phyloP scores from a whole-genome alignment of 2,797 vertebrate species.

The Eleutherodactylus coqui region DNA sequence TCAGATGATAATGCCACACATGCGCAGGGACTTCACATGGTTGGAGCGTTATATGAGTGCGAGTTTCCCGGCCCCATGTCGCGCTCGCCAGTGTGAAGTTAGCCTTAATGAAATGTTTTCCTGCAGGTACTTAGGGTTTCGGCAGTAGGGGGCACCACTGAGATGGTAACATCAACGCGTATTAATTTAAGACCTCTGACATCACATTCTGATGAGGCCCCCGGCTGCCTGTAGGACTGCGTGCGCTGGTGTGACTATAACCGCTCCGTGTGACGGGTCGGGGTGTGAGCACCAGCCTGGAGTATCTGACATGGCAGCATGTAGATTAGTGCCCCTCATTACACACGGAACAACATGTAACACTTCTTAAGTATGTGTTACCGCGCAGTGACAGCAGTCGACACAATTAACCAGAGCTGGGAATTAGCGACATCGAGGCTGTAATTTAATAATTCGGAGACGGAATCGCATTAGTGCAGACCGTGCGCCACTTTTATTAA shows the following conservation, averaged over 20 bases:
- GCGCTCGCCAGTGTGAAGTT: too few species aligned
- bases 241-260: too few species aligned
- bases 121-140: slow-evolving; percentile 1
- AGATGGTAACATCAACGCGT: background rate
- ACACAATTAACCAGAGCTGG: background rate
- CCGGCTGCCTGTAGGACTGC: background rate
- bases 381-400: background rate
- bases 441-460: background rate
- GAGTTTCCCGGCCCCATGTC: too few species aligned
- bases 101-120: too few species aligned
- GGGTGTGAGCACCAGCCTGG: background rate
- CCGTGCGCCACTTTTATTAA: background rate
- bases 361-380: background rate
- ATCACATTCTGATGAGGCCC: background rate
- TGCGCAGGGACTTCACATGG: too few species aligned
- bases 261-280: background rate
- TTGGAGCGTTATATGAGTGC: too few species aligned
- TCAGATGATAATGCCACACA: too few species aligned
- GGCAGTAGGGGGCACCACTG: background rate
- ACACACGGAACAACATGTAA: background rate
- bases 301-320: background rate
- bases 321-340: background rate
- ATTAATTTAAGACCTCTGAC: background rate
- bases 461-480: background rate
- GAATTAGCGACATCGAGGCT: background rate